Percentiles rank a stretch among this genome's conserved stretches.
Conservation (phyloP, 2,113 vertebrate genomes). For the Philantomba maxwellii region DNA sequence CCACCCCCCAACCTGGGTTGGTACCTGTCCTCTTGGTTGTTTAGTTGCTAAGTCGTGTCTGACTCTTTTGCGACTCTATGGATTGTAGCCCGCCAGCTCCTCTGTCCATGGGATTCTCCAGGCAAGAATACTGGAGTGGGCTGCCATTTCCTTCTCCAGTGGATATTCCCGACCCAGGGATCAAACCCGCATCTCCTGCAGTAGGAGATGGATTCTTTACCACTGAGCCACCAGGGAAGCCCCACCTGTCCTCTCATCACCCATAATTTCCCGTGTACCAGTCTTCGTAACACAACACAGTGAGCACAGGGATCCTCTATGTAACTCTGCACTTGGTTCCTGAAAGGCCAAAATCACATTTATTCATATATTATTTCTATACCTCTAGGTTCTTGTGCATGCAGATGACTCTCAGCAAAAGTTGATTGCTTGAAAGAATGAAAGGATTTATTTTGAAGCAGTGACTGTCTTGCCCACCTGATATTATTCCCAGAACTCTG, state of each 20-base stretch:
- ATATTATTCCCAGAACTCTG: not conserved
- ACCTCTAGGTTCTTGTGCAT: not conserved
- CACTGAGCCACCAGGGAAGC: not conserved
- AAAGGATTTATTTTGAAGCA: not conserved
- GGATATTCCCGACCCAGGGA: not conserved
- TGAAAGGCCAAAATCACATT: not conserved
- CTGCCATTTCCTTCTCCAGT: not conserved
- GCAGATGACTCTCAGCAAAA: not conserved
- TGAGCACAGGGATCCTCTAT: not conserved
- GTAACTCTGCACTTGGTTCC: not conserved
- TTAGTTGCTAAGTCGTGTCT: not conserved
- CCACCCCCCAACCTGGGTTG: not conserved
- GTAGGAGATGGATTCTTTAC: not conserved
- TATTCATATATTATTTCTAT: not conserved
- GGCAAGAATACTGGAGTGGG: not conserved
- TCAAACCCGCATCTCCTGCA: not conserved
- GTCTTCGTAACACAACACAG: not conserved
- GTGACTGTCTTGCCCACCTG: not conserved
- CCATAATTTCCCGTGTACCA: fast-evolving
- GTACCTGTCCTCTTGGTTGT: not conserved
- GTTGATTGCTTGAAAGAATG: not conserved
- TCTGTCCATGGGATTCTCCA: not conserved
- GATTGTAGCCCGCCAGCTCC: not conserved
- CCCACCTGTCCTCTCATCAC: not conserved
- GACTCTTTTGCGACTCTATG: not conserved